A percentile compares a stretch with the other conserved stretches of the same genome.
Conservation (phyloP, 64 coral and sea anemone species). For the Montipora sp. region DNA sequence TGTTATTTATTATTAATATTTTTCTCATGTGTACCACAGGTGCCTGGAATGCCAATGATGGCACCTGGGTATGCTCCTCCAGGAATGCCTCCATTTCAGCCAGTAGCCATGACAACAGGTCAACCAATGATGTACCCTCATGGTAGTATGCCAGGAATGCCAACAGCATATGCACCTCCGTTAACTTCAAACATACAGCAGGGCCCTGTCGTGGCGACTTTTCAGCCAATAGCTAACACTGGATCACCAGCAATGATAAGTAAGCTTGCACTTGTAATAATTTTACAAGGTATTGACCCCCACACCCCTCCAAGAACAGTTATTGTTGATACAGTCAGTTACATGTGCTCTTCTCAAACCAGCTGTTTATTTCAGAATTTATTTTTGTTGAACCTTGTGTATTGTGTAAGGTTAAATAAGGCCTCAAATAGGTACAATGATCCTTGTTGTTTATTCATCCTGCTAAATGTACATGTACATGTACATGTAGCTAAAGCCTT, state of each 20-base stretch:
- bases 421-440: too few species aligned
- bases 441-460: too few species aligned
- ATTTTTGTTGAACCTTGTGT: too few species aligned
- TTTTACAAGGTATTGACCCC: neutral
- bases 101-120: conserved; percentile 68
- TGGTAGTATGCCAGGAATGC: conserved; percentile 45
- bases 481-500: too few species aligned
- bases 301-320: too few species aligned
- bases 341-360: too few species aligned
- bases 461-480: too few species aligned
- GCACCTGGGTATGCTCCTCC: conserved; percentile 50
- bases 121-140: conserved; percentile 75
- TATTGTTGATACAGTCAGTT: too few species aligned
- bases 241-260: conserved; percentile 52
- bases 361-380: too few species aligned
- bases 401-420: too few species aligned
- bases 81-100: conserved; percentile 75
- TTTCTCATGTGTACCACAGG: neutral
- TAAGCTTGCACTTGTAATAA: neutral
- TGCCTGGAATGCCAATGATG: conserved; percentile 78
- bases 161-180: conserved; percentile 49
- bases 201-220: conserved; percentile 28
- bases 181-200: conserved; percentile 19
- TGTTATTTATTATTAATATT: neutral
- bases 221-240: conserved; percentile 32